Base-by-base conservation (phyloP, 2,797 vertebrate species). In the Distichodus sexfasciatus region DNA sequence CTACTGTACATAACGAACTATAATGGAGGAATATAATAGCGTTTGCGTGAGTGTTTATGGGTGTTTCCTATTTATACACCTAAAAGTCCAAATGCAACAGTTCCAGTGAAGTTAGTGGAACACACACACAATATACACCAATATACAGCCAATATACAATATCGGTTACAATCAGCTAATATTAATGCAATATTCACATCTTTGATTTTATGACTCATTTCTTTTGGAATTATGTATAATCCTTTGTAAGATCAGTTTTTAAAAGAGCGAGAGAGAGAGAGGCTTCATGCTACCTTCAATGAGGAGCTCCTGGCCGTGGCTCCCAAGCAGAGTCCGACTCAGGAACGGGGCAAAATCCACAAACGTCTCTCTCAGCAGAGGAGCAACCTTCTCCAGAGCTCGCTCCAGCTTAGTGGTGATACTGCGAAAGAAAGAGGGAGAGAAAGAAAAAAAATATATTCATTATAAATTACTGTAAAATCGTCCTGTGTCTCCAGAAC, bases 281-380 rank as follows among this genome's bases (percentile, higher is more conserved):
- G n/a, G n/a, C n/a, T n/a, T n/a, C n/a, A n/a, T n/a, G n/a, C n/a
- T 90, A 93, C 97, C 96, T 94, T 99, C 96, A 79, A 98, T 98
- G 76, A 98, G 94, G 81, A 98, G 81, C 82, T 99, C 97, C 82
- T 99, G 97, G 17, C 96, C 96, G 1, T 99, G 97, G 84, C 97
- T 98, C 69, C 96, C 97, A 91, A 99, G 89, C 78, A 99, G 91
- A 35, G 97, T 98, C 31, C 97, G 94, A 15, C 96, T 98, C 81
- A 99, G 92, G 80, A 98, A 99, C 66, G 97, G 95, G 40, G 97
- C 96, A 89, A 98, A 99, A 90, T 98, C 97, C 86, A 99, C 95
- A 85, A 99, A 99, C 82, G 97, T 96, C 87, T 99, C 96, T 80
- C 97, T 92, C 73, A 99, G 84, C 76, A 99, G 90, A 6, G 96